A percentile compares a stretch with the other conserved stretches of the same genome.
Conservation (phyloP, 1,140 invertebrate species). For the Aphelenchoides besseyi region DNA sequence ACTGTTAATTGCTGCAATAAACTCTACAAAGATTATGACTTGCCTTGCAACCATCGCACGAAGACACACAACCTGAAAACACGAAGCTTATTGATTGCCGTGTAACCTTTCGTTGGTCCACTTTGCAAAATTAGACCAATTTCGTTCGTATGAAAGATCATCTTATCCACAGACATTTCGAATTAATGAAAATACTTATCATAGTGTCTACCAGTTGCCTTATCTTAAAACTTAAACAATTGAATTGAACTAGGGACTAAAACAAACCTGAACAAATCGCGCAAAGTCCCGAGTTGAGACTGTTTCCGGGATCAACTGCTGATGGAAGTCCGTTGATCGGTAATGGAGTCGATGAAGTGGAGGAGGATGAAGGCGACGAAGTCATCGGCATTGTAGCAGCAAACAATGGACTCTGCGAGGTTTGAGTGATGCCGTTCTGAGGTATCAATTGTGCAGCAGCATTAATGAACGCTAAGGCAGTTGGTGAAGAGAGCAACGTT, state of each 20-base stretch:
- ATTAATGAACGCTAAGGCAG: neutral
- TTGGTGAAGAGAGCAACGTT: neutral
- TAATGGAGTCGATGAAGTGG: constrained; percentile 15
- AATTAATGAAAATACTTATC: too few species aligned
- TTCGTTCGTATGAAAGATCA: too few species aligned
- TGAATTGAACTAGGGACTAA: constrained; percentile 7
- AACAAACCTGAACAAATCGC: constrained; percentile 20
- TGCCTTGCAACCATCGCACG: constrained; percentile 29
- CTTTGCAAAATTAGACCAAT: neutral
- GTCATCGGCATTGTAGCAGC: constrained; percentile 1
- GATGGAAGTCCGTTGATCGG: neutral
- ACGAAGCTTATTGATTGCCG: constrained; percentile 24
- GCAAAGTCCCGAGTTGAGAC: constrained; percentile 17
- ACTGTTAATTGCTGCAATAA: too few species aligned
- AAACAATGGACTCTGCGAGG: neutral
- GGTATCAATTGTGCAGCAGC: neutral
- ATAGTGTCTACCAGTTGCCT: constrained; percentile 23
- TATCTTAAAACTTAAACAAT: too few species aligned
- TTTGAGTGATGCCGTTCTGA: neutral
- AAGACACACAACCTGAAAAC: constrained; percentile 16
- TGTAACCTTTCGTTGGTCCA: neutral
- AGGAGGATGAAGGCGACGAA: constrained; percentile 19
- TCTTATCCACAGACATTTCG: too few species aligned
- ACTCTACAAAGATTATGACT: neutral
- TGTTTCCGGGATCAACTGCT: constrained; percentile 3